Evolutionary conservation across 2,888 invertebrate species (phyloP), one percentile per base, ranked within the genome.

Genomic region (Cryptocheilus praepositus): DNA sequence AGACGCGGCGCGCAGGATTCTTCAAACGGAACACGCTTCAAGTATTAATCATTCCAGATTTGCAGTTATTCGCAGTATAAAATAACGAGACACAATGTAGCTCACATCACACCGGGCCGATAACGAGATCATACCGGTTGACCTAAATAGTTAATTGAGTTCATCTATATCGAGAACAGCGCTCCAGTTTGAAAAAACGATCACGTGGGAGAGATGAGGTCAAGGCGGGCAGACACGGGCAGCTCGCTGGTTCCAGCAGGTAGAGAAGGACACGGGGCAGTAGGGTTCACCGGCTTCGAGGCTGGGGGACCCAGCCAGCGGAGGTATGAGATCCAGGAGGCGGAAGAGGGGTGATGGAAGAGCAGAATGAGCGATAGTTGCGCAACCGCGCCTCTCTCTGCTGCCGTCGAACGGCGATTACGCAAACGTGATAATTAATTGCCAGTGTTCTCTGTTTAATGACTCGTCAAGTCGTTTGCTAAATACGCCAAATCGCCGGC

Each of bases 371-470:
- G 73, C 78, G 78, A 83, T 81, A 77, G 79, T 83, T 83, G 80
- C 83, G 82, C 80, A 83, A 83, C 73, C 71, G 76, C 78, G 74
- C 70, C 77, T 77, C 74, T 77, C 74, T 71, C 72, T 74, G 36
- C 36, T 73, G 75, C 73, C 76, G 74, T 71, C 64, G 79, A 76
- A 72, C 74, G 66, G 77, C 81, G 81, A 84, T 83, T 85, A 85
- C 83, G 85, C 80, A 85, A 85, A 85, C 81, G 81, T 81, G 81
- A 85, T 84, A 85, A 85, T 85, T 85, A 85, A 85, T 85, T 84
- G 83, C 81, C 76, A 77, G 79, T 82, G 78, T 83, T 85, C 78
- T 80, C 81, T 80, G 83, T 83, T 84, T 82, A 82, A 85, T 84
- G 85, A 82, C 80, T 84, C 80, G 81, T 81, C 81, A 76, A 77